phyloP scores from a whole-genome alignment of 2,888 invertebrate species.

The Seira ritae region DNA sequence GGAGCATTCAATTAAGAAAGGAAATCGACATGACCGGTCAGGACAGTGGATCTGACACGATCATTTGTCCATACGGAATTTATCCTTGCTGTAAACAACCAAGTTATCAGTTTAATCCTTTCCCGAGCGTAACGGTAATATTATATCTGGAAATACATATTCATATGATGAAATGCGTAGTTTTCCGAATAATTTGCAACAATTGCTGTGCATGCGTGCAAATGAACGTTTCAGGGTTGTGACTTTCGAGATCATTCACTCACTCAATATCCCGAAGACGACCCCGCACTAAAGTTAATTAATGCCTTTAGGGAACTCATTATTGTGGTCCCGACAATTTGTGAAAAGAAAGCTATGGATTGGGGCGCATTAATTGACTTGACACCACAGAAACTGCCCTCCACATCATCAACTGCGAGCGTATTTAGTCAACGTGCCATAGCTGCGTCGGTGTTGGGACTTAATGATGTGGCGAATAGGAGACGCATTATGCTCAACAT shows the following conservation, averaged over 20 bases:
- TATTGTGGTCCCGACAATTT: slow-evolving; percentile 23
- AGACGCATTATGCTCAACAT: slow-evolving; percentile 45
- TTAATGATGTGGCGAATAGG: slow-evolving; percentile 9
- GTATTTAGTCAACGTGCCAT: slow-evolving; percentile 37
- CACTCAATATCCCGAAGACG: slow-evolving; percentile 81
- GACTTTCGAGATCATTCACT: slow-evolving; percentile 85
- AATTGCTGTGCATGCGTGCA: too few species aligned
- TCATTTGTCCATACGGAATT: slow-evolving; percentile 64
- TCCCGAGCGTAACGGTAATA: slow-evolving; percentile 54
- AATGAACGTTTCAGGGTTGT: slow-evolving; percentile 83
- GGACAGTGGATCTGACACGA: slow-evolving; percentile 38
- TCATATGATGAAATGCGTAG: too few species aligned
- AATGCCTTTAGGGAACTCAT: slow-evolving; percentile 75
- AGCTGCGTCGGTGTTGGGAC: slow-evolving; percentile 20
- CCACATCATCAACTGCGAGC: slow-evolving; percentile 40
- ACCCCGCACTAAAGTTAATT: slow-evolving; percentile 82
- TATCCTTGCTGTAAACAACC: slow-evolving; percentile 68
- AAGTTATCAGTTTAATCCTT: slow-evolving; percentile 66
- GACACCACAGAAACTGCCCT: slow-evolving; percentile 52
- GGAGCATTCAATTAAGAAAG: slow-evolving; percentile 50
- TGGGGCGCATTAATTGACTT: slow-evolving; percentile 67
- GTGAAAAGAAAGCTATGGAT: slow-evolving; percentile 38
- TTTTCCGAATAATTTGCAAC: too few species aligned
- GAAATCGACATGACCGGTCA: slow-evolving; percentile 25
- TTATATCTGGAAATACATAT: not conserved